Percentiles rank a stretch among this genome's conserved stretches.
Conservation (phyloP, 2,888 invertebrate species). For the Aproaerema taeniolella region DNA sequence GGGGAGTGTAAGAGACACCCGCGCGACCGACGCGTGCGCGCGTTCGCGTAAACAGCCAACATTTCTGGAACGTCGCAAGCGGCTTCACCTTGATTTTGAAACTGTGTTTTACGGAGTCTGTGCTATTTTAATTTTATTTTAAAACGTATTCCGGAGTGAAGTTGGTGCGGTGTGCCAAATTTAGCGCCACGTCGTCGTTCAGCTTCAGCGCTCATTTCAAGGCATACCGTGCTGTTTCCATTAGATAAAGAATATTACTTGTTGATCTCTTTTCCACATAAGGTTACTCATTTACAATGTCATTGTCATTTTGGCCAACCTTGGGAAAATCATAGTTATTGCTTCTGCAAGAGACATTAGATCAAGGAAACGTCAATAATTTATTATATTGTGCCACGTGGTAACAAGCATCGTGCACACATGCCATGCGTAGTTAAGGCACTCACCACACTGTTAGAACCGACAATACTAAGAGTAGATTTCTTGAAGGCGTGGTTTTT, state of each 20-base stretch:
- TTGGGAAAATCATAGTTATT: too few species aligned
- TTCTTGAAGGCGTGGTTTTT: slow-evolving; percentile 44
- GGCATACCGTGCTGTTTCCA: too few species aligned
- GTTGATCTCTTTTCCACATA: too few species aligned
- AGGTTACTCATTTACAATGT: too few species aligned
- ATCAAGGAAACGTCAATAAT: too few species aligned
- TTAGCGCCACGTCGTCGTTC: slow-evolving; percentile 42
- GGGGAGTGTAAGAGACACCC: slow-evolving; percentile 47
- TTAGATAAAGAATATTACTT: too few species aligned
- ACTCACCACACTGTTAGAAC: slow-evolving; percentile 74
- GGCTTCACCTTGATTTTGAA: slow-evolving; percentile 76
- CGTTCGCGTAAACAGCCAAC: slow-evolving; percentile 50
- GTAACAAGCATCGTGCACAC: slow-evolving; percentile 47
- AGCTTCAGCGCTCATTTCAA: slow-evolving; percentile 17
- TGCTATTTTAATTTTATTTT: slow-evolving; percentile 69
- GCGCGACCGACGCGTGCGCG: slow-evolving; percentile 36
- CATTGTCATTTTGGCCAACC: too few species aligned
- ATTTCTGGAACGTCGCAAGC: slow-evolving; percentile 65
- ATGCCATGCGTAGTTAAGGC: slow-evolving; percentile 64
- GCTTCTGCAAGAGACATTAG: too few species aligned
- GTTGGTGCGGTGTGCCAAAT: slow-evolving; percentile 61
- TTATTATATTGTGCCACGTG: slow-evolving; percentile 12
- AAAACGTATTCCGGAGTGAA: slow-evolving; percentile 64
- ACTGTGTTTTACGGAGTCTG: slow-evolving; percentile 56
- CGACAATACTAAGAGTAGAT: slow-evolving; percentile 41